Base-by-base conservation (phyloP, 2,797 vertebrate species). In the Darevskia mixta region DNA sequence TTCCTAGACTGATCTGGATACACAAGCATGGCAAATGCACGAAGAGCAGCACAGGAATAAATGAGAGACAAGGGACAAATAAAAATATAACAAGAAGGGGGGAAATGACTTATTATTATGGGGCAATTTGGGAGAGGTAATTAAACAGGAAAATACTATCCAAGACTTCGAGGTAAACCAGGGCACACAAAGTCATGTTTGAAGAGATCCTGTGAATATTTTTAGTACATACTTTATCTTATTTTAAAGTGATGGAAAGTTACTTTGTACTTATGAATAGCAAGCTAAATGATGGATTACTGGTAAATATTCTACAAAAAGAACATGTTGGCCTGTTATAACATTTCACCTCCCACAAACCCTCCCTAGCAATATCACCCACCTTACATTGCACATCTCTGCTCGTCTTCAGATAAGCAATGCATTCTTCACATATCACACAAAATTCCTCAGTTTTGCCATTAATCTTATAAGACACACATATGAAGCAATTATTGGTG, bases 261-360 rank as follows among this genome's bases (percentile, higher is more conserved):
- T 76, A 85, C 58, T 45, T 49, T 41, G 41, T 71, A 35, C 2
- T 4, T 23, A 83, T 29, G 29, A 92, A 67, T 64, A 89, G 17
- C 25, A 82, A 90, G 1, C 18, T 25, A 87, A 82, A 20, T 25
- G 58, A 90, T 71, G 7, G 4, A 8, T 77, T 89, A 43, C 45
- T 92, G 86, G 78, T 88, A 92, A 88, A 92, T 20, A 87, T 2
- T 32, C 80, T 1, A 82, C 38, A 89, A 89, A 93, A 89, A 45
- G 45, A 88, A 61, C 75, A 87, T 23, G 86, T 67, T 79, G 29
- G 45, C 78, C 55, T 83, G 55, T 17, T 23, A 2, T 27, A 92
- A 77, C 18, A 83, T 11, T 86, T 88, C 9, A 87, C 86, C 41
- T 89, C 88, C 88, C 45, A 71, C 55, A 88, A 67, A 15, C 87